Percentiles rank a stretch among this genome's conserved stretches.
Conservation (phyloP, 2,797 vertebrate species). For the Microhierax caerulescens region DNA sequence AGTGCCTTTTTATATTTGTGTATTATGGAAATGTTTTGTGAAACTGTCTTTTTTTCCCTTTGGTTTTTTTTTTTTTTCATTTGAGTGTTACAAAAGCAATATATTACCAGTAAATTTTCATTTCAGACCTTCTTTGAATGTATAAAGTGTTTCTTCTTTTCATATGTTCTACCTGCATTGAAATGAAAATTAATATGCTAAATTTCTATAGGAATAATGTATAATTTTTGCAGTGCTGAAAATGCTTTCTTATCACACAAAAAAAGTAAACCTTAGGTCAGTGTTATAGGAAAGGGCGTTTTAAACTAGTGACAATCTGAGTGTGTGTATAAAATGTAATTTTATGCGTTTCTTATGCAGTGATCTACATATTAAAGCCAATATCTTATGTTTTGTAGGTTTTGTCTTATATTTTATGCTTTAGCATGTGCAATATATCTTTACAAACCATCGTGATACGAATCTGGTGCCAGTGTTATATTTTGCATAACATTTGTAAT, state of each 20-base stretch:
- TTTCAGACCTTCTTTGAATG: conserved; percentile 76
- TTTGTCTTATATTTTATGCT: conserved; percentile 77
- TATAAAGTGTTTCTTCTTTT: conserved; percentile 68
- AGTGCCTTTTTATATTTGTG: conserved; percentile 84
- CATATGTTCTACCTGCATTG: conserved; percentile 71
- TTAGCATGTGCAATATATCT: conserved; percentile 84
- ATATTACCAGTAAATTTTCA: conserved; percentile 74
- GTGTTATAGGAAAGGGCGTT: conserved; percentile 75
- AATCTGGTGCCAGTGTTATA: conserved; percentile 81
- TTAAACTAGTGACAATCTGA: conserved; percentile 80
- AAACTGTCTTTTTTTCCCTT: conserved; percentile 56
- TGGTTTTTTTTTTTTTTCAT: conserved; percentile 62
- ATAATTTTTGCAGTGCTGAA: conserved; percentile 76
- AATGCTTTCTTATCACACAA: conserved; percentile 76
- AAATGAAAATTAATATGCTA: conserved; percentile 72
- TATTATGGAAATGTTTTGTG: conserved; percentile 77
- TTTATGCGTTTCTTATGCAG: conserved; percentile 73
- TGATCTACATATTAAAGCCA: conserved; percentile 73
- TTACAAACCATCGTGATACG: conserved; percentile 74
- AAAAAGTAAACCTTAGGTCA: conserved; percentile 74
- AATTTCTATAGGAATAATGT: conserved; percentile 74
- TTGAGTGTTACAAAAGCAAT: conserved; percentile 80
- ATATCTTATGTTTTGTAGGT: conserved; percentile 72
- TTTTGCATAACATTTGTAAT: conserved; percentile 80
- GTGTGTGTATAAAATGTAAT: conserved; percentile 73